These are phyloP conservation scores for Tetranychus piercei DNA, from an alignment of 2,888 invertebrate genomes.

Conservation along the genomic window DNA sequence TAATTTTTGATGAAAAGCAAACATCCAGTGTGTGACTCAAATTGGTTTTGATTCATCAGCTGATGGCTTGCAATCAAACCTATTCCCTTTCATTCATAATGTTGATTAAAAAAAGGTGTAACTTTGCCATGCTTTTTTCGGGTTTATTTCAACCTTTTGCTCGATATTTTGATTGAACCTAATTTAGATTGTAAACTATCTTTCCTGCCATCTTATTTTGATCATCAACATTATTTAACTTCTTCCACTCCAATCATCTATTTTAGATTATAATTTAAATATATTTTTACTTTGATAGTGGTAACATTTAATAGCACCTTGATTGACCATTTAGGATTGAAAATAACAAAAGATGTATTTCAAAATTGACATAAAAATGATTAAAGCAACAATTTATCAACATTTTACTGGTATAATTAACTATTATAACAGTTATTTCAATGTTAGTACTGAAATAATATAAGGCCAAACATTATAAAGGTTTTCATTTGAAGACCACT, in stretches of 20 bases:
- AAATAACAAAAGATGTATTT: no score
- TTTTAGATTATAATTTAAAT: neutral
- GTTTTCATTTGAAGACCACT: no score
- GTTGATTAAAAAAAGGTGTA: neutral
- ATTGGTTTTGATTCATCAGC: no score
- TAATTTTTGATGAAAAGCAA: no score
- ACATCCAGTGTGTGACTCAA: no score
- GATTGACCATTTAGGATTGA: no score
- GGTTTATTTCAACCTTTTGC: neutral
- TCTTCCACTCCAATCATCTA: neutral
- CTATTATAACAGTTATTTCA: no score
- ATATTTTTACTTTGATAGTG: neutral
- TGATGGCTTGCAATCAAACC: neutral
- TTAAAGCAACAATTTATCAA: no score
- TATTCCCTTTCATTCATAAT: neutral
- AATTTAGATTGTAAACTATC: neutral
- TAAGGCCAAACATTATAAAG: no score
- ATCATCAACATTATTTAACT: neutral
- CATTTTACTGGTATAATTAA: no score
- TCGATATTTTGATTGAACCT: neutral
- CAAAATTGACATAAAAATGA: no score
- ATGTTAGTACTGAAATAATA: no score
- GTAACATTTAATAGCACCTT: neutral
- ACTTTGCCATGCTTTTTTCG: neutral
- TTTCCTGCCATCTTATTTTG: neutral